phyloP scores from a whole-genome alignment of 2,113 vertebrate genomes.

The Octodon degus region DNA sequence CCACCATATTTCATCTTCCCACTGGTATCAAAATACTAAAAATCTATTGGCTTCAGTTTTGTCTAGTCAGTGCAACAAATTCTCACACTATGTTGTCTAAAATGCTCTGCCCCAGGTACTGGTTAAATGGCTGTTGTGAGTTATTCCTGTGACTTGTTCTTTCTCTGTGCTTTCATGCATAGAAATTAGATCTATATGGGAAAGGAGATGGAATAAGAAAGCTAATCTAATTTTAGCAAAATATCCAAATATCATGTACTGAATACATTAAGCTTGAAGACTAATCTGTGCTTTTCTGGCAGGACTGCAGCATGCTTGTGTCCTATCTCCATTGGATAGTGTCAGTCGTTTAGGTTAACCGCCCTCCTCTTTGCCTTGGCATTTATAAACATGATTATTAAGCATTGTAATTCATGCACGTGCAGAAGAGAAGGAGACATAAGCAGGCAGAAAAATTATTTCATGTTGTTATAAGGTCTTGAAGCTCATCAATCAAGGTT shows the following conservation, averaged over 20 bases:
- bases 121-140: constrained; percentile 52
- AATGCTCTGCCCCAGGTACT: neutral
- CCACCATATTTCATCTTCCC: neutral
- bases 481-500: neutral
- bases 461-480: neutral
- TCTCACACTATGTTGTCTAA: neutral
- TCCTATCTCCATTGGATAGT: constrained; percentile 64
- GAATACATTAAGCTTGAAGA: constrained; percentile 46
- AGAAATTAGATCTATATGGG: constrained; percentile 71
- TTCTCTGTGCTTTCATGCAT: neutral
- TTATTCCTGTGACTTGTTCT: constrained; percentile 34
- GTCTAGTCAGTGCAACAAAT: neutral
- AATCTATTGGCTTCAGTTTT: neutral
- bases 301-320: rapidly evolving
- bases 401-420: neutral
- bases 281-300: constrained; percentile 58
- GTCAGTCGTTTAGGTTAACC: constrained; percentile 17
- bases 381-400: neutral
- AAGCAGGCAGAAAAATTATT: neutral
- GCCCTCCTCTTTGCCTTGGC: neutral
- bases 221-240: constrained; percentile 59
- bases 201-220: constrained; percentile 64
- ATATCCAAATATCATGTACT: constrained; percentile 55
- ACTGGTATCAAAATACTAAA: constrained; percentile 20
- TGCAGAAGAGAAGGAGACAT: neutral